Percentiles rank a stretch among this genome's conserved stretches.
Evolutionary conservation across 2,888 invertebrate genomes (phyloP).

Genomic region (Sarcophaga subvicina): DNA sequence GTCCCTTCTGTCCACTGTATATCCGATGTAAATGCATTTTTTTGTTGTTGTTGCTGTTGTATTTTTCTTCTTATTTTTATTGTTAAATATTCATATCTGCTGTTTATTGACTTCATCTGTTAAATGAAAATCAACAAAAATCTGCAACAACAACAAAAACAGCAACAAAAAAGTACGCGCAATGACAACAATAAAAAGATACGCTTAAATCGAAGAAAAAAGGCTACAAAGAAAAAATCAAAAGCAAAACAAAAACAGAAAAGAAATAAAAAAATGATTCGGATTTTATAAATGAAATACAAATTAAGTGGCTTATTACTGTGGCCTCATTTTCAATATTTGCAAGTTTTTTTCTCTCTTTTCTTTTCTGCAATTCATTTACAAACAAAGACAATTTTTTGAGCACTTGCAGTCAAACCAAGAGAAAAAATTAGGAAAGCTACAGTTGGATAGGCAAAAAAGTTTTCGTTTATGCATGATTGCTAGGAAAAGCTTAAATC

Average conservation of each 20-base stretch:
- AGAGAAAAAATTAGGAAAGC: neutral
- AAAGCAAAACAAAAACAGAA: neutral
- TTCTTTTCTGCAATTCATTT: neutral
- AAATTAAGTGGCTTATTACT: conserved; percentile 48
- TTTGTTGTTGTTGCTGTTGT: neutral
- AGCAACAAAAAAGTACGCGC: neutral
- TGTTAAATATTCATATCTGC: conserved; percentile 17
- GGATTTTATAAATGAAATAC: neutral
- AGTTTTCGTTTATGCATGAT: no score
- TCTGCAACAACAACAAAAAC: neutral
- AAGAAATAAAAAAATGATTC: neutral
- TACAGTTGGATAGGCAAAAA: no score
- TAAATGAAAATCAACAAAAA: neutral
- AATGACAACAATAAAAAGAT: conserved; percentile 33
- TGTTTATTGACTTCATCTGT: conserved; percentile 53
- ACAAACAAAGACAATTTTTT: neutral
- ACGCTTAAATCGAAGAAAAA: conserved; percentile 2
- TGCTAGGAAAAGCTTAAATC: no score
- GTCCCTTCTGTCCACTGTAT: conserved; percentile 29
- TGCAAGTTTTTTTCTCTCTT: neutral
- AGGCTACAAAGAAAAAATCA: conserved; percentile 1
- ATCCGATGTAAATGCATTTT: conserved; percentile 8
- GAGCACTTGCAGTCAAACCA: neutral
- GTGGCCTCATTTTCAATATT: conserved; percentile 52
- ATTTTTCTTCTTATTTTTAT: neutral